Evolutionary conservation across 2,797 vertebrate species (phyloP).

Genomic region (Pachyuromys duprasi): DNA sequence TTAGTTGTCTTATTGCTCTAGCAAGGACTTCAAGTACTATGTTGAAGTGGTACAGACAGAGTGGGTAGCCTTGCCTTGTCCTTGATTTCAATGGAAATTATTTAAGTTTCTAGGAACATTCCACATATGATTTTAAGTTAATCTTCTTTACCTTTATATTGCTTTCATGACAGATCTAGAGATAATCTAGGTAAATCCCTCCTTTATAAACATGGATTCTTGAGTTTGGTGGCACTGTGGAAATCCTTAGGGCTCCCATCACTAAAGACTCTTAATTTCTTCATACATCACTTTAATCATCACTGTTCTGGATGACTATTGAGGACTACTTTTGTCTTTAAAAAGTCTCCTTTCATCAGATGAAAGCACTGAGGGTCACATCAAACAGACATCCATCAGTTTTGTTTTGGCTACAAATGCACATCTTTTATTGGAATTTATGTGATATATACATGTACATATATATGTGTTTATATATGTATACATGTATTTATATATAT

Average conservation of each 20-base stretch:
- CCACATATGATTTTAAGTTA: neutral
- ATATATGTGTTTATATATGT: no score
- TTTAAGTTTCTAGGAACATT: neutral
- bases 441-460: neutral
- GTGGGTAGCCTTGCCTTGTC: no score
- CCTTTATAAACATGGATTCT: neutral
- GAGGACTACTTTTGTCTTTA: neutral
- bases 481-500: no score
- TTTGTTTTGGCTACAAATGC: constrained; percentile 38
- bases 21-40: no score
- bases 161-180: constrained; percentile 4
- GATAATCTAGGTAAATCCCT: neutral
- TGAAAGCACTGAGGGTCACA: neutral
- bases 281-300: neutral
- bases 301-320: neutral
- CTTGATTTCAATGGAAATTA: no score
- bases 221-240: neutral
- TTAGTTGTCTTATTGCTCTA: no score
- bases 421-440: neutral
- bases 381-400: neutral
- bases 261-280: neutral
- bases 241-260: neutral
- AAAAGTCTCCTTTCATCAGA: neutral
- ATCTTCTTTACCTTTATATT: neutral
- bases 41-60: no score